Conservation (phyloP, 2,888 invertebrate species). For the Ischnura elegans region DNA sequence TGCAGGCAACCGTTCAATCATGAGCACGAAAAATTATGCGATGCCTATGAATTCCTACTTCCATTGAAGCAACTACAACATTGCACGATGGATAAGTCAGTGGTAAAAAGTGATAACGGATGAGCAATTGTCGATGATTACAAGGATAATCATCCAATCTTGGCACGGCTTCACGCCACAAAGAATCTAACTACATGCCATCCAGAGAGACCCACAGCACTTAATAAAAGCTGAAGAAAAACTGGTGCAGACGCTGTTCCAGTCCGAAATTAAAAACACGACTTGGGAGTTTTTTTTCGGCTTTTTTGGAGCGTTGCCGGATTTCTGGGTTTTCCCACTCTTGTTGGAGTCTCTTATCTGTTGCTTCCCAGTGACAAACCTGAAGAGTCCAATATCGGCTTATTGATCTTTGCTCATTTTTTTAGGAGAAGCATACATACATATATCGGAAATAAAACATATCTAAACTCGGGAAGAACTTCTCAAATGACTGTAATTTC, state of each 20-base stretch:
- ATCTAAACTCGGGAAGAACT: neutral
- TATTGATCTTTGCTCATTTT: neutral
- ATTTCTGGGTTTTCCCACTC: neutral
- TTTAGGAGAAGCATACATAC: neutral
- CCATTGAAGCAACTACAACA: neutral
- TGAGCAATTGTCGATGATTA: neutral
- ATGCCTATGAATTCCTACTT: neutral
- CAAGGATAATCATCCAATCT: neutral
- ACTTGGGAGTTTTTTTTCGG: neutral
- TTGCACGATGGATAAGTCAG: neutral
- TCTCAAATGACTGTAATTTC: neutral
- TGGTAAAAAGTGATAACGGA: neutral
- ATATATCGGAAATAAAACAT: neutral
- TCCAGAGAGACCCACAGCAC: neutral
- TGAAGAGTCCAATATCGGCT: conserved; percentile 1
- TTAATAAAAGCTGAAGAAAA: neutral
- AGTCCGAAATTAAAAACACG: neutral
- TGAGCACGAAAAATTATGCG: neutral
- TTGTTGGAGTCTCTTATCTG: neutral
- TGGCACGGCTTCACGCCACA: neutral
- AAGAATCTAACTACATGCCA: neutral
- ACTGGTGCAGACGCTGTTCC: neutral
- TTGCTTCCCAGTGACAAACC: neutral
- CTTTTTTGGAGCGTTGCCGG: neutral
- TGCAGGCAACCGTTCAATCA: neutral